Evolutionary conservation across 2,888 invertebrate genomes (phyloP), one percentile per base, ranked within the genome.

Genomic region (Orthosia cruda): DNA sequence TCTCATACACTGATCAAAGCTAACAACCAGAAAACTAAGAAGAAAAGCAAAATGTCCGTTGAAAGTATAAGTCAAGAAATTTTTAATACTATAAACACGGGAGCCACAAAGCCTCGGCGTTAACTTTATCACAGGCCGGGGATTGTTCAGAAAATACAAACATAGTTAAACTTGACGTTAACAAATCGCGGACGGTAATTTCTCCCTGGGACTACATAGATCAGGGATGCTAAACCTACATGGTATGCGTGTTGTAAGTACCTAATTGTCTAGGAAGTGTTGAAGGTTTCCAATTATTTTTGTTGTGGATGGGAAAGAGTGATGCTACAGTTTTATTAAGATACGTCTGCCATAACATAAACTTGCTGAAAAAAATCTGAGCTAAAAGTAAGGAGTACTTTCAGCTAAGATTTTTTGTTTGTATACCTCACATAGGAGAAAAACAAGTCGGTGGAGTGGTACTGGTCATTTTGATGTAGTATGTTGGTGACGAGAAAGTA

Each of bases 111-210:
- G 65, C 68, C 59, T 45, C 50, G 26, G 69, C 50, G 71, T 69
- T 73, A 87, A 84, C 69, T 84, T 81, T 78, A 84, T 85, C 71
- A 58, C 77, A 59, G 58, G 26, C 52, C 15, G 67, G 58, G 67
- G 71, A 76, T 84, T 85, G 74, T 74, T 76, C 74, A 68, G 71
- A 70, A 57, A 84, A 76, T 72, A 84, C 73, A 84, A 85, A 81
- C 75, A 76, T 55, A 54, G 64, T 71, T 77, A 32, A 66, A 71
- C 70, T 77, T 64, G 71, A 71, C 64, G 63, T 76, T 72, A 69
- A 75, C 87, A 71, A 84, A 77, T 72, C 49, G 50, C 45, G 52
- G 52, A 47, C 57, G 52, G 50, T 74, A 50, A 80, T 80, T 80
- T 80, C 70, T 81, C 52, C 26, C 54, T 40, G 13, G 5, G 3